Percentiles rank a stretch among this genome's conserved stretches.
Conservation (phyloP, 2,113 vertebrate species). For the Dipodomys spectabilis region DNA sequence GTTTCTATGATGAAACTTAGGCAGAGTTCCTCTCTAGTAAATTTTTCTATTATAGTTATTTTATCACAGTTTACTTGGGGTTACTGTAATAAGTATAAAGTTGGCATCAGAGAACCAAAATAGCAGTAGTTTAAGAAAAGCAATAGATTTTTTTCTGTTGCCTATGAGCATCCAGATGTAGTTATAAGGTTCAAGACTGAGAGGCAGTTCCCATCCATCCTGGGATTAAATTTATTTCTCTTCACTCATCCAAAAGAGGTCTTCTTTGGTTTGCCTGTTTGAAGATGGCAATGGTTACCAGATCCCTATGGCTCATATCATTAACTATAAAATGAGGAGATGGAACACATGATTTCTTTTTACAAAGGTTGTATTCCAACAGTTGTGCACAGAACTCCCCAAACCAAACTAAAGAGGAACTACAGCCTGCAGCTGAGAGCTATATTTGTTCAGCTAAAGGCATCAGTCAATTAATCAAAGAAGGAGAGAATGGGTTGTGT, state of each 20-base stretch:
- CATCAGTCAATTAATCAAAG: not conserved
- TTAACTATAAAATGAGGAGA: not conserved
- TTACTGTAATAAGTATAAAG: not conserved
- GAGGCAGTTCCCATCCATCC: not conserved
- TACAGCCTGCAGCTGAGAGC: not conserved
- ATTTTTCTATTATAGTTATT: not conserved
- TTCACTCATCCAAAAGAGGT: not conserved
- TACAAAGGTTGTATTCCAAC: not conserved
- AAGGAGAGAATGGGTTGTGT: fast-evolving
- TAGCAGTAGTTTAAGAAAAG: not conserved
- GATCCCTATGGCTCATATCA: not conserved
- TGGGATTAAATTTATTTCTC: not conserved
- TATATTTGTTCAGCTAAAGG: not conserved
- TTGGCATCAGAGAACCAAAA: not conserved
- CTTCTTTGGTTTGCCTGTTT: not conserved
- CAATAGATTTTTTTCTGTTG: not conserved
- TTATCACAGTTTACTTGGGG: not conserved
- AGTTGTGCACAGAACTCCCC: not conserved
- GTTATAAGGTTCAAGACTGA: not conserved
- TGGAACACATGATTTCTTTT: not conserved
- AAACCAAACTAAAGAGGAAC: not conserved
- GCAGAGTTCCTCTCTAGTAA: not conserved
- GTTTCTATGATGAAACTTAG: not conserved
- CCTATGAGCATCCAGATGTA: not conserved
- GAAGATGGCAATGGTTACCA: not conserved